phyloP scores from a whole-genome alignment of 2,113 vertebrate species.

The Salvelinus sp. region DNA sequence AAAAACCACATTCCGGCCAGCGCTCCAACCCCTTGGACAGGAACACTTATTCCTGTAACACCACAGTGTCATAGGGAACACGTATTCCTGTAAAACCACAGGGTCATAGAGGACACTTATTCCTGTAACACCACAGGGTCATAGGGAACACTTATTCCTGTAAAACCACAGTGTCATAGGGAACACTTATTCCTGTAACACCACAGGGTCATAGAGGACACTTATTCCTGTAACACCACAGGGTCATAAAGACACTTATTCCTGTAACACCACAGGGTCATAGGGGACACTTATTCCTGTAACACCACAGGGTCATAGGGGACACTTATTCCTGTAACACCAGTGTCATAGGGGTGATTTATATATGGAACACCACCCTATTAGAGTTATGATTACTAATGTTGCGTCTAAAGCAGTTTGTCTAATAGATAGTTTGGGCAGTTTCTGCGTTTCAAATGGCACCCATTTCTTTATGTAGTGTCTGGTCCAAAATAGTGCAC shows the following conservation, averaged over 20 bases:
- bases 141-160: slow-evolving; percentile 54
- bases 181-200: slow-evolving; percentile 59
- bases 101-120: too few species aligned
- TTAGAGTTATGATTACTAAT: not conserved
- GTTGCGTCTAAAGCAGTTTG: too few species aligned
- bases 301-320: slow-evolving; percentile 50
- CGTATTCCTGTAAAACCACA: too few species aligned
- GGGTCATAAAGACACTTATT: slow-evolving; percentile 49
- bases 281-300: slow-evolving; percentile 54
- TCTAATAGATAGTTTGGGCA: too few species aligned
- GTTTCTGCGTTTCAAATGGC: too few species aligned
- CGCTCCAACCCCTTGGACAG: slow-evolving; percentile 31
- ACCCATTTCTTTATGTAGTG: too few species aligned
- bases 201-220: slow-evolving; percentile 47
- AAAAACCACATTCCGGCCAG: not conserved
- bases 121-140: too few species aligned
- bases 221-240: slow-evolving; percentile 58
- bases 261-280: slow-evolving; percentile 51
- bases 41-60: slow-evolving; percentile 60
- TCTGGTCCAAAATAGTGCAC: slow-evolving; percentile 13
- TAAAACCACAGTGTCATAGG: slow-evolving; percentile 47
- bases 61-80: slow-evolving; percentile 30
- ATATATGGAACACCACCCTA: slow-evolving; percentile 51
- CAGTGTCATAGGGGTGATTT: slow-evolving; percentile 13
- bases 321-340: slow-evolving; percentile 48